A percentile compares a stretch with the other conserved stretches of the same genome.
Evolutionary conservation across 92 coral and sea anemone species (phyloP).

Genomic region (Zoanthus solanderi): DNA sequence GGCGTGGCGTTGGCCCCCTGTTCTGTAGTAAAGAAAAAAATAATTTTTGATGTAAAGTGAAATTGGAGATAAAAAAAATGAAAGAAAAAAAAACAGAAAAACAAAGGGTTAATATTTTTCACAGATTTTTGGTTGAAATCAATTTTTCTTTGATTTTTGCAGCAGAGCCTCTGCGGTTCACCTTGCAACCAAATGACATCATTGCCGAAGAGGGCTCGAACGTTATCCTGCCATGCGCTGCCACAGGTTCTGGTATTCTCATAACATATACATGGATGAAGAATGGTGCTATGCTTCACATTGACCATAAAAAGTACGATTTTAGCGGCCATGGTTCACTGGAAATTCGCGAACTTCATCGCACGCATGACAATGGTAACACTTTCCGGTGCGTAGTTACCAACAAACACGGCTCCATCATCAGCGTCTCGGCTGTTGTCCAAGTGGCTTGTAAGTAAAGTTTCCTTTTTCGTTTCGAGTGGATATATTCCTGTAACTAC

Average conservation of each 20-base stretch:
- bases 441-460: conserved; percentile 76
- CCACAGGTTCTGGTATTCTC: conserved; percentile 29
- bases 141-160: neutral
- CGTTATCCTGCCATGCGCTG: conserved; percentile 52
- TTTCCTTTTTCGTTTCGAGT: neutral
- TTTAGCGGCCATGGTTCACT: conserved; percentile 5
- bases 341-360: conserved; percentile 25
- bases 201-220: conserved; percentile 49
- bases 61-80: no score
- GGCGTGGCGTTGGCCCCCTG: no score
- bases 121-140: neutral
- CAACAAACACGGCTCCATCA: conserved; percentile 61
- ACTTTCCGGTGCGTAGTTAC: conserved; percentile 68
- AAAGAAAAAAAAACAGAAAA: neutral
- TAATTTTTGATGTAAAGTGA: no score
- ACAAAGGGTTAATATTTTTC: neutral
- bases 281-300: conserved; percentile 42
- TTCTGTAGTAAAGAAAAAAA: no score
- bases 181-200: conserved; percentile 39
- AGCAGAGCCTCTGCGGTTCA: conserved; percentile 24
- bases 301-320: conserved; percentile 7
- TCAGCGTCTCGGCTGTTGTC: conserved; percentile 62
- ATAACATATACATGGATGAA: conserved; percentile 63
- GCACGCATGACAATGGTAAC: conserved; percentile 48
- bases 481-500: neutral